phyloP scores from a whole-genome alignment of 2,797 vertebrate species.

The Scarus forsteni region DNA sequence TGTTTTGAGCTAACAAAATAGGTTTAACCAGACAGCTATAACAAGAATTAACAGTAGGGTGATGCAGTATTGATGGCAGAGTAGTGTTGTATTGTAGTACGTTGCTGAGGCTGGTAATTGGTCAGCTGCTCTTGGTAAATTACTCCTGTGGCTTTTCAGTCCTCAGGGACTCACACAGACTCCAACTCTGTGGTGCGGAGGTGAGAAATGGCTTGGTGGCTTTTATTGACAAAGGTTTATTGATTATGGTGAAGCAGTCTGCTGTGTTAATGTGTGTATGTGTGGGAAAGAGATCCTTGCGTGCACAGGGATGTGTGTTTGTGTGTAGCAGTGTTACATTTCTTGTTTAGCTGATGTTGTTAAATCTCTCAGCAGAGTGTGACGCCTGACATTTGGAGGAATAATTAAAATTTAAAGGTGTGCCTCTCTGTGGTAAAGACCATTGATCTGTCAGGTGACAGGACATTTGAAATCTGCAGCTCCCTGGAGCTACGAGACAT shows the following conservation, averaged over 20 bases:
- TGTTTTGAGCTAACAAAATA: conserved; percentile 5
- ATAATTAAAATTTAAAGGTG: conserved; percentile 43
- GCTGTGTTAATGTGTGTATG: not conserved
- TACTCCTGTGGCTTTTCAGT: conserved; percentile 28
- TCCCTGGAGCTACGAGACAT: conserved; percentile 21
- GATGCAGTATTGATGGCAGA: conserved; percentile 51
- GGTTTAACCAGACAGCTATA: conserved; percentile 18
- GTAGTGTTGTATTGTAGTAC: conserved; percentile 24
- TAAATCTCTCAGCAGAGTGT: conserved; percentile 1
- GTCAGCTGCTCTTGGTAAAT: conserved; percentile 46
- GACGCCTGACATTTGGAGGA: conserved; percentile 45
- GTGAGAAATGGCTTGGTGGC: conserved; percentile 18
- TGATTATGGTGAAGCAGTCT: conserved; percentile 36
- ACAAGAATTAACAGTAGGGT: conserved; percentile 45
- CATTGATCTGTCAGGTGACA: conserved; percentile 32
- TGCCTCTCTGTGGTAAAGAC: conserved; percentile 7
- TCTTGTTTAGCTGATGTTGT: not conserved
- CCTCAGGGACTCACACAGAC: conserved; percentile 33
- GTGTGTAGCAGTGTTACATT: not conserved
- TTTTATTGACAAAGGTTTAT: conserved; percentile 54
- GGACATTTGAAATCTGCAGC: conserved; percentile 32
- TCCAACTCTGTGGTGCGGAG: conserved; percentile 12
- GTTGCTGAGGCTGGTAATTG: conserved; percentile 47
- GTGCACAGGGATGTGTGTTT: conserved; percentile 6
- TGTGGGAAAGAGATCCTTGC: not conserved